These are phyloP conservation scores for Trypoxylus dichotomus DNA, from an alignment of 1,140 invertebrate genomes.

Conservation along the genomic window DNA sequence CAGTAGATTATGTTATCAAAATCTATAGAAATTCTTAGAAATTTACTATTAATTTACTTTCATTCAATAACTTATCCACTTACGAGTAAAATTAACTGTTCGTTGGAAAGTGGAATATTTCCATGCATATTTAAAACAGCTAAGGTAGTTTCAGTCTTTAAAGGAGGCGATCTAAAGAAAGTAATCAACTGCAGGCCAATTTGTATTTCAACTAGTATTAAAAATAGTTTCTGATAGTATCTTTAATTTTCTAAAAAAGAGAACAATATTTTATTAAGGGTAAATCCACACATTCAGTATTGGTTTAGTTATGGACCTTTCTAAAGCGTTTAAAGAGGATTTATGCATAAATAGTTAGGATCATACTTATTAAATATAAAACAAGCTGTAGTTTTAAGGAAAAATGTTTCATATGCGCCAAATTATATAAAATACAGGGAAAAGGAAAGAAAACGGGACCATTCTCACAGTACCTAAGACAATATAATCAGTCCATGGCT, in stretches of 20 bases:
- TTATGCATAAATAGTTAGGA: background rate
- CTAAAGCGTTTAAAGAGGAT: background rate
- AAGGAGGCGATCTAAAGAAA: background rate
- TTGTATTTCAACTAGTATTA: background rate
- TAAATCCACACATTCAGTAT: background rate
- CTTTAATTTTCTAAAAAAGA: background rate
- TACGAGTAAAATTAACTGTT: background rate
- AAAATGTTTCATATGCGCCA: no score
- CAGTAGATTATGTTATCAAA: no score
- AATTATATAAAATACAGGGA: no score
- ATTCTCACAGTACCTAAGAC: no score
- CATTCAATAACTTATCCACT: background rate
- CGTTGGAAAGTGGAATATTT: background rate
- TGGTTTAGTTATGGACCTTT: constrained; percentile 9
- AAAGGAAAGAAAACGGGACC: no score
- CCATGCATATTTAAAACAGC: background rate
- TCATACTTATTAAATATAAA: background rate
- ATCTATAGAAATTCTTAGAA: no score
- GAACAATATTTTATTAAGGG: background rate
- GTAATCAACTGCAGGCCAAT: background rate
- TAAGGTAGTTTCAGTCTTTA: constrained; percentile 11
- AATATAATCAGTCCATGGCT: no score
- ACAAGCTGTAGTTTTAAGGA: no score
- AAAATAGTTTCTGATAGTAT: constrained; percentile 7
- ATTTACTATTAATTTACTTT: no score